Percentiles rank a stretch among this genome's conserved stretches.
Evolutionary conservation across 2,113 vertebrate species (phyloP).

Genomic region (human): GRCh38 chr18:51779501-51780000

Average conservation of each 20-base stretch:
- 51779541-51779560: neutral
- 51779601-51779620: neutral
- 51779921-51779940: neutral
- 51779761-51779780: no score
- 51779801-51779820: neutral
- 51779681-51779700: neutral
- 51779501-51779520: neutral
- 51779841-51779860: rapidly evolving
- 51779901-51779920: neutral
- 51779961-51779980: neutral
- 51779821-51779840: neutral
- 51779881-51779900: neutral
- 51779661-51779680: neutral
- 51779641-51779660: neutral
- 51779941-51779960: neutral
- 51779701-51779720: neutral
- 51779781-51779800: neutral
- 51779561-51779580: neutral
- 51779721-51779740: neutral
- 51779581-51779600: neutral
- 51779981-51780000: neutral
- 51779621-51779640: neutral
- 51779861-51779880: neutral
- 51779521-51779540: neutral
- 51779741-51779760: neutral